These are phyloP conservation scores for Orthonyx spaldingii DNA, from an alignment of 2,113 vertebrate species.

Conservation along the genomic window DNA sequence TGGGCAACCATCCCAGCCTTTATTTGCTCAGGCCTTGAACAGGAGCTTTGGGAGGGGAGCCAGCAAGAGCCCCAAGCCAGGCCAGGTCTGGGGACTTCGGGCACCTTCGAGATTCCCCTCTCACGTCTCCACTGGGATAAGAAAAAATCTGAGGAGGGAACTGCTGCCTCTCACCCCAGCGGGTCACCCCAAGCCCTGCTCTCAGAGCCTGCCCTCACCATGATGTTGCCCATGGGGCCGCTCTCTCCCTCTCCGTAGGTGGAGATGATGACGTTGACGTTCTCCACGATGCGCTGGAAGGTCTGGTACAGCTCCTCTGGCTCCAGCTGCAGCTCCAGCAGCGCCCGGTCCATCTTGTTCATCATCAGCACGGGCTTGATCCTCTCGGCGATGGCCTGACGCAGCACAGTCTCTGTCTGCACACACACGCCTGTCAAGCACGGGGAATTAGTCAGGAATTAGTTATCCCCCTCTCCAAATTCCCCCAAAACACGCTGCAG, in stretches of 20 bases:
- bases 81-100: rapidly evolving
- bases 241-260: slow-evolving; percentile 90
- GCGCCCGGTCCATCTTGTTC: slow-evolving; percentile 97
- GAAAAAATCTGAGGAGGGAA: not conserved
- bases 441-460: not conserved
- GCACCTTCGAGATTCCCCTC: rapidly evolving
- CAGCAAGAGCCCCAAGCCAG: not conserved
- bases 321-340: slow-evolving; percentile 91
- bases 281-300: slow-evolving; percentile 96
- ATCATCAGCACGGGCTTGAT: slow-evolving; percentile 98
- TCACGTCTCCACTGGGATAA: not conserved
- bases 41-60: not conserved
- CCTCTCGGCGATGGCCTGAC: slow-evolving; percentile 91
- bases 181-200: rapidly evolving
- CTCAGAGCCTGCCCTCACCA: slow-evolving; percentile 69
- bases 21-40: not conserved
- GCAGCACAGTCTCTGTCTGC: slow-evolving; percentile 94
- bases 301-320: slow-evolving; percentile 91
- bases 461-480: rapidly evolving
- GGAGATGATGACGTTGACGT: slow-evolving; percentile 92
- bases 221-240: slow-evolving; percentile 92
- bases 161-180: not conserved
- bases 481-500: rapidly evolving
- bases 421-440: slow-evolving; percentile 84
- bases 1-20: not conserved